These are phyloP conservation scores for Carpatolechia fugitivella DNA, from an alignment of 2,888 invertebrate genomes.

Conservation along the genomic window DNA sequence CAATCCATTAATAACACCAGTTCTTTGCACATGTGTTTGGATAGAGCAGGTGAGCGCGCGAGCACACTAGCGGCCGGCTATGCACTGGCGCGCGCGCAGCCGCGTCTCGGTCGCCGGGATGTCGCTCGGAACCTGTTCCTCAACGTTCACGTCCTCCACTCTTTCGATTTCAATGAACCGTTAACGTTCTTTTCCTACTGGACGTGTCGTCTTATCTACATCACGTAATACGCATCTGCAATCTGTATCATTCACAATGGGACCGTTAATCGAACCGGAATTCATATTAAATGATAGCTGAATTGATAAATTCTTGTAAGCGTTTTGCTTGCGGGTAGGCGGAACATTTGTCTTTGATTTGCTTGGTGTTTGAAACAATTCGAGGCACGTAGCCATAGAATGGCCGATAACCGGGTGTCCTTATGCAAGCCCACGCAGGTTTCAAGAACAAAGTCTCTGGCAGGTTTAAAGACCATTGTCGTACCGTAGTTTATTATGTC, in stretches of 20 bases:
- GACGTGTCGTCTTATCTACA: constrained; percentile 60
- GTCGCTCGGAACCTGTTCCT: constrained; percentile 63
- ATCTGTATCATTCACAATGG: constrained; percentile 26
- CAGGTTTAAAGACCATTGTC: constrained; percentile 19
- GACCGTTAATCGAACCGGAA: constrained; percentile 32
- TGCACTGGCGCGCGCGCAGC: constrained; percentile 56
- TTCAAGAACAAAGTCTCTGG: constrained; percentile 33
- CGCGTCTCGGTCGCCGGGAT: constrained; percentile 59
- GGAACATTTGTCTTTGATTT: constrained; percentile 14
- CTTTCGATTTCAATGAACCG: constrained; percentile 77
- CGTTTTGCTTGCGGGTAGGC: not conserved
- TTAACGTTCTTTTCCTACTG: constrained; percentile 63
- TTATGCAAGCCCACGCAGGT: constrained; percentile 57
- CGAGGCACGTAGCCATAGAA: constrained; percentile 42
- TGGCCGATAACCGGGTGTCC: constrained; percentile 50
- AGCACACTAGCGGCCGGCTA: constrained; percentile 61
- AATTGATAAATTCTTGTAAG: not conserved
- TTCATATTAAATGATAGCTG: constrained; percentile 24
- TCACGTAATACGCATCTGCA: constrained; percentile 52
- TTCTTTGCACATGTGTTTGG: constrained; percentile 18
- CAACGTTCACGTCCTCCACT: constrained; percentile 54
- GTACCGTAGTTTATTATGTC: constrained; percentile 19
- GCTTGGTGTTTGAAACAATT: constrained; percentile 42
- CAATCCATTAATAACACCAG: constrained; percentile 33
- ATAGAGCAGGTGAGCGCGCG: constrained; percentile 50